Percentiles rank a stretch among this genome's conserved stretches.
These are phyloP conservation scores for Protaetia brevitarsis DNA, from an alignment of 1,140 invertebrate genomes.

Conservation along the genomic window DNA sequence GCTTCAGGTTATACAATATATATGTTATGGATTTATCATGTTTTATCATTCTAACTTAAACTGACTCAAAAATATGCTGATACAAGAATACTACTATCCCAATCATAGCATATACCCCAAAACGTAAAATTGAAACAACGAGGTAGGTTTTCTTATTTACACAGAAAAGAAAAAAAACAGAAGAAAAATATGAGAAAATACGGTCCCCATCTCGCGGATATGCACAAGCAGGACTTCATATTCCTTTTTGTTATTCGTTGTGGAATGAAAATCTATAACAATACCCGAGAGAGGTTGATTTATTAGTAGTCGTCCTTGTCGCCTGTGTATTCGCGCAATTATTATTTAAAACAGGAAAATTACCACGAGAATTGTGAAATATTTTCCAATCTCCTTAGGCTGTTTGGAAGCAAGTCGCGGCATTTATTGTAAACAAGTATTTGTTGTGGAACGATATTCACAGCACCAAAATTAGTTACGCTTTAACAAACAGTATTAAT, in stretches of 20 bases:
- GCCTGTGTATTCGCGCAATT: not conserved
- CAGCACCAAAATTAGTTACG: not conserved
- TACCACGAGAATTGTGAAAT: not conserved
- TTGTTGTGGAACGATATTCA: not conserved
- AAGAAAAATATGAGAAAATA: not conserved
- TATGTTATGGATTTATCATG: too few relatives aligned
- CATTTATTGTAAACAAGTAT: not conserved
- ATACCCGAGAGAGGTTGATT: not conserved
- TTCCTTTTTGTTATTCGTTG: not conserved
- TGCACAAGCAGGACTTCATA: not conserved
- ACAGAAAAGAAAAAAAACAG: not conserved
- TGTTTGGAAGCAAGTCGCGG: not conserved
- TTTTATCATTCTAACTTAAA: too few relatives aligned
- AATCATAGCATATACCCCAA: too few relatives aligned
- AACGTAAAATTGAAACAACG: too few relatives aligned
- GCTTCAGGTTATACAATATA: too few relatives aligned
- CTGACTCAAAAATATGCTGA: too few relatives aligned
- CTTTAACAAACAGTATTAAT: not conserved
- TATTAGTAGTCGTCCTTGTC: not conserved
- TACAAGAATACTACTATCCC: too few relatives aligned
- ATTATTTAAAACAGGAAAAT: not conserved
- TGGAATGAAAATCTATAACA: not conserved
- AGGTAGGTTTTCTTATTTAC: not conserved
- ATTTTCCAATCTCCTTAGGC: not conserved
- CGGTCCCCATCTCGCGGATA: not conserved